Percentiles rank a stretch among this genome's conserved stretches.
phyloP scores from a whole-genome alignment of 2,113 vertebrate species.

The Notiomystis cincta region DNA sequence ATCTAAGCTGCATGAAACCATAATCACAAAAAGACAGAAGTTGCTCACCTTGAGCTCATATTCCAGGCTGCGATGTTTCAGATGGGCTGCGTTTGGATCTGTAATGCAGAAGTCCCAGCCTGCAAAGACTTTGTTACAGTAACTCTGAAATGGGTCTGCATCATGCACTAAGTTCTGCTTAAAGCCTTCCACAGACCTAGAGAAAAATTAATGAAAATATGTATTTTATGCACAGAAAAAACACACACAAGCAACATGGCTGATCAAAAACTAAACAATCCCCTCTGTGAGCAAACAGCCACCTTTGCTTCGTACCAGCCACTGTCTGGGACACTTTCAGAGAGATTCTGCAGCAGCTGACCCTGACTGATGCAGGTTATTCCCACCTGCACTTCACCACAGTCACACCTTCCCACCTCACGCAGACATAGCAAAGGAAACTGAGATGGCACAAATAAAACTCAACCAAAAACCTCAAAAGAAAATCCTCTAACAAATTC shows the following conservation, averaged over 20 bases:
- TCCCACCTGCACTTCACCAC: background rate
- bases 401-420: background rate
- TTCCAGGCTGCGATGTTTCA: constrained; percentile 85
- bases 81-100: constrained; percentile 71
- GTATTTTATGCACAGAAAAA: background rate
- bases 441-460: background rate
- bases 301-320: background rate
- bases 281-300: background rate
- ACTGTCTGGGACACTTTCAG: background rate
- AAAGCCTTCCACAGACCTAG: constrained; percentile 86
- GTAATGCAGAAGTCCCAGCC: constrained; percentile 98
- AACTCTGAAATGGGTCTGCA: constrained; percentile 91
- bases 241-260: background rate
- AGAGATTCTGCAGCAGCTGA: background rate
- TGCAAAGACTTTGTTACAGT: constrained; percentile 95
- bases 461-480: background rate
- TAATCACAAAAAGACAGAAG: background rate
- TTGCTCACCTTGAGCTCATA: constrained; percentile 85
- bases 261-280: background rate
- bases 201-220: background rate
- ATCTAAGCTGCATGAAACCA: background rate
- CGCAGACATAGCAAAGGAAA: background rate
- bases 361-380: background rate
- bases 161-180: constrained; percentile 82
- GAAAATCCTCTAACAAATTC: background rate